These are phyloP conservation scores for Pluvialis apricaria DNA, from an alignment of 2,113 vertebrate genomes.

Conservation along the genomic window DNA sequence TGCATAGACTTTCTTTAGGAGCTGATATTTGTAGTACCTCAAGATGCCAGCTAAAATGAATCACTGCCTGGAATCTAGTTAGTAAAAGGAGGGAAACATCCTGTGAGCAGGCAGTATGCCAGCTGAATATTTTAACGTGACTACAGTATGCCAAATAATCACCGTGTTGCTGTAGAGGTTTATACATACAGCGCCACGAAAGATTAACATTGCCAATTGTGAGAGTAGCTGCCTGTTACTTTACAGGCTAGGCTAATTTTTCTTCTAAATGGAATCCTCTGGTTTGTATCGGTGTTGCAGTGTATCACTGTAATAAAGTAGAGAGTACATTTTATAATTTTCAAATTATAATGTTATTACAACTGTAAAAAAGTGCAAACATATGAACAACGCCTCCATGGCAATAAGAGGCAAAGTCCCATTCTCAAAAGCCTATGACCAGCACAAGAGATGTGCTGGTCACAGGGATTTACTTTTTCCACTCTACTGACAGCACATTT, in stretches of 20 bases:
- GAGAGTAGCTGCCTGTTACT: background rate
- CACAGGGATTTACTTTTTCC: background rate
- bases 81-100: background rate
- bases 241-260: background rate
- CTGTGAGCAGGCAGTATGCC: background rate
- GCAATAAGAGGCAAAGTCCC: background rate
- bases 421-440: background rate
- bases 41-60: background rate
- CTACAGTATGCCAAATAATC: background rate
- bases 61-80: slow-evolving; percentile 6
- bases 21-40: background rate
- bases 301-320: background rate
- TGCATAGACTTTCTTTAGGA: background rate
- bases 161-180: background rate
- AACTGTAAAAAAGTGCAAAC: background rate
- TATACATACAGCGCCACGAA: background rate
- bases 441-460: background rate
- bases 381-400: background rate
- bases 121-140: background rate
- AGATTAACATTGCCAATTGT: background rate
- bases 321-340: background rate
- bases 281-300: background rate
- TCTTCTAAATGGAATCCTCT: background rate
- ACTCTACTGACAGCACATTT: background rate
- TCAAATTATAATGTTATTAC: background rate